A percentile compares a stretch with the other conserved stretches of the same genome.
These are phyloP conservation scores for Ceratina japonica DNA, from an alignment of 1,140 invertebrate species.

Conservation along the genomic window DNA sequence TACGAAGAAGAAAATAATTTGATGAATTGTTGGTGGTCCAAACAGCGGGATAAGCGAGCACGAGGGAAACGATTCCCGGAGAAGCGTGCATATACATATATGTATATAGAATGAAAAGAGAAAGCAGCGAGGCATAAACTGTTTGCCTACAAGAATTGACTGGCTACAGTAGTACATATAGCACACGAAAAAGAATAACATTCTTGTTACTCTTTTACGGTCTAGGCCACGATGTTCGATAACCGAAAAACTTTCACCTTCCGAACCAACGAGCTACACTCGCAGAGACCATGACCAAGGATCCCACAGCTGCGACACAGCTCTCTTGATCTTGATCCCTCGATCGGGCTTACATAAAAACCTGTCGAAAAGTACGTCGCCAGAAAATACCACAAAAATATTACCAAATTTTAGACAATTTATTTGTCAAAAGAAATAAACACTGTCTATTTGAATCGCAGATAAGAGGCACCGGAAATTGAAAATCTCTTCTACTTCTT, in stretches of 20 bases:
- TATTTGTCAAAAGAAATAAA: no score
- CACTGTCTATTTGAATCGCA: no score
- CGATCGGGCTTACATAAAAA: conserved; percentile 40
- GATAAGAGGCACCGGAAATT: no score
- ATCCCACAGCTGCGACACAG: conserved; percentile 8
- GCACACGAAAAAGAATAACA: no score
- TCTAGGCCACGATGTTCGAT: conserved; percentile 72
- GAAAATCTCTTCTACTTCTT: no score
- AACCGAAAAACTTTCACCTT: conserved; percentile 72
- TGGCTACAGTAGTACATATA: conserved; percentile 8
- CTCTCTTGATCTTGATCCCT: conserved; percentile 56
- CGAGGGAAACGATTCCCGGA: neutral
- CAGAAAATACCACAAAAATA: neutral
- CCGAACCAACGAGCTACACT: conserved; percentile 35
- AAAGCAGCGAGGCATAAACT: conserved; percentile 53
- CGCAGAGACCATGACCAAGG: conserved; percentile 46
- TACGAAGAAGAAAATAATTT: no score
- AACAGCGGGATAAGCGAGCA: neutral
- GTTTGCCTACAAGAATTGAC: conserved; percentile 29
- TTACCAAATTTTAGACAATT: neutral
- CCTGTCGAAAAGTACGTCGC: conserved; percentile 12
- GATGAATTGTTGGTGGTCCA: neutral
- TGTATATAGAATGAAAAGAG: conserved; percentile 55
- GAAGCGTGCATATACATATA: neutral
- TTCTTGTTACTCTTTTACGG: conserved; percentile 62